Conservation (phyloP, 2,113 vertebrate genomes). For the Drymodes brunneopygia region DNA sequence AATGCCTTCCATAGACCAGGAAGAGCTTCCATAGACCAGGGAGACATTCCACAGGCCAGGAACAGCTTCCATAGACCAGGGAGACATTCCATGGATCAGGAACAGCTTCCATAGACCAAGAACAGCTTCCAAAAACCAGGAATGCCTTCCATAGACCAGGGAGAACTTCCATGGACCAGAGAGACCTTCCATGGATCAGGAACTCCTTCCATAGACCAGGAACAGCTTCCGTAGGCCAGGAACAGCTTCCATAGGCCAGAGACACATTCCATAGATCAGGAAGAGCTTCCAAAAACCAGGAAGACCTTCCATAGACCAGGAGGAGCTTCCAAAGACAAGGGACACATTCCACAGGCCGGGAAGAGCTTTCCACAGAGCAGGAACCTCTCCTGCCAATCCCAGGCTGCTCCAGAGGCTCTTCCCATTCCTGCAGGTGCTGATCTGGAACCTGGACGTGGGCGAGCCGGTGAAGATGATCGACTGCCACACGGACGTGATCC, state of each 20-base stretch:
- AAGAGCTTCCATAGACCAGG: rapidly evolving
- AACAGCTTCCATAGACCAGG: not conserved
- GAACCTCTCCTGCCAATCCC: rapidly evolving
- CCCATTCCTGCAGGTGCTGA: constrained; percentile 79
- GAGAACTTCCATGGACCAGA: no score
- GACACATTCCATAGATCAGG: not conserved
- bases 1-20: rapidly evolving
- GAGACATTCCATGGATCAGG: rapidly evolving
- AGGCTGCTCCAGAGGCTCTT: not conserved
- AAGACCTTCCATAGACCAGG: not conserved
- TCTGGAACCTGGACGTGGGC: constrained; percentile 95
- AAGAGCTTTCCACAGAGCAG: rapidly evolving
- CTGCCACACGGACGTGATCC: constrained; percentile 93
- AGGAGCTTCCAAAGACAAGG: rapidly evolving
- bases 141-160: not conserved
- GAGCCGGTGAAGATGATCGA: constrained; percentile 99
- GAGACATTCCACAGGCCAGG: no score
- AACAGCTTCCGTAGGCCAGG: rapidly evolving
- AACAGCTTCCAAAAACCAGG: no score
- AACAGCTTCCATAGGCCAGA: not conserved
- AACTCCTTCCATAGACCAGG: rapidly evolving
- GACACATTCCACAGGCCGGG: rapidly evolving
- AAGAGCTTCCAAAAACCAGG: not conserved
- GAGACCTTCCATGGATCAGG: not conserved
- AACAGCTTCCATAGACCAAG: rapidly evolving